Conservation (phyloP, 2,888 invertebrate genomes). For the Leucoptera coffeella region DNA sequence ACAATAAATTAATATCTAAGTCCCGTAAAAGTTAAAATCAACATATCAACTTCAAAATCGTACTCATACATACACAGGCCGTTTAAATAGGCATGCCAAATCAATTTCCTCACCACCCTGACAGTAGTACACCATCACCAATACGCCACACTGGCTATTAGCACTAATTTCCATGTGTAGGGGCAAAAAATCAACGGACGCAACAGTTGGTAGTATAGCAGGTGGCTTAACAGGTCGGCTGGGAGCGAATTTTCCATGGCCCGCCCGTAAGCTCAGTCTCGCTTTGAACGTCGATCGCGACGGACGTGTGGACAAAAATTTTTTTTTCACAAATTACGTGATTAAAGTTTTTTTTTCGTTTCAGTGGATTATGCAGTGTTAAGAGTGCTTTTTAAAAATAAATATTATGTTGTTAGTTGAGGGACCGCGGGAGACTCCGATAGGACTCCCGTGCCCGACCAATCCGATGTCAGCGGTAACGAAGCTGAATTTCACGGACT, state of each 20-base stretch:
- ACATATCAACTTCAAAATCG: no score
- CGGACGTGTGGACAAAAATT: slow-evolving; percentile 8
- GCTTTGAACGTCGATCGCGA: slow-evolving; percentile 9
- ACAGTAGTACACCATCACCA: no score
- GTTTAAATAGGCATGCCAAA: no score
- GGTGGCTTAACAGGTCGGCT: slow-evolving; percentile 45
- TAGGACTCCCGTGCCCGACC: slow-evolving; percentile 49
- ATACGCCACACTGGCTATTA: no score
- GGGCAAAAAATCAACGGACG: slow-evolving; percentile 47
- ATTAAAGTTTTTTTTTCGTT: slow-evolving; percentile 16
- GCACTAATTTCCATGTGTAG: slow-evolving; percentile 34
- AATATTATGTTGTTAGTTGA: slow-evolving; percentile 76
- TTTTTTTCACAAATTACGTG: slow-evolving; percentile 11
- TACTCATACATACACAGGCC: no score
- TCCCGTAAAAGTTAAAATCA: no score
- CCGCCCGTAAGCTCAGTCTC: slow-evolving; percentile 51
- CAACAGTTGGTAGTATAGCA: slow-evolving; percentile 47
- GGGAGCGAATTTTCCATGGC: slow-evolving; percentile 26
- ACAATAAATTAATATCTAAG: no score
- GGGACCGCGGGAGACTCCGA: slow-evolving; percentile 68
- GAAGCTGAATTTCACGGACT: slow-evolving; percentile 42
- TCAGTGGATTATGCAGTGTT: slow-evolving; percentile 50
- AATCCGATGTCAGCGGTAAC: slow-evolving; percentile 39
- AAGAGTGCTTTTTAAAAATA: no score
- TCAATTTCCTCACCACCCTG: no score